Evolutionary conservation across 2,888 invertebrate species (phyloP), one percentile per base, ranked within the genome.

Genomic region (Timema cristinae): DNA sequence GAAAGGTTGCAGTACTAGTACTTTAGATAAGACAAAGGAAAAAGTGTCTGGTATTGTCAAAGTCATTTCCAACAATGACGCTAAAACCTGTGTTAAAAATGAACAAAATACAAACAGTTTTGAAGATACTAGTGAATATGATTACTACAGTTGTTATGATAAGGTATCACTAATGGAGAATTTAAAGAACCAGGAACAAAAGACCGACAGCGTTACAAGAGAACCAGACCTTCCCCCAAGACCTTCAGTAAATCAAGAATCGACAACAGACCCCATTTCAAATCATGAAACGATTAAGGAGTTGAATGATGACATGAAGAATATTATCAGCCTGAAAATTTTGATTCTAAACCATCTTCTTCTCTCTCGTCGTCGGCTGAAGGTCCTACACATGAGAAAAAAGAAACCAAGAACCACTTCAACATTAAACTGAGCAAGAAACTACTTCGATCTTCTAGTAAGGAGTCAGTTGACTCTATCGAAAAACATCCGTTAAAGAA

Each of bases 171-270:
- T n/a, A 56, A 9, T 32, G 50, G 15, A 59, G 70, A 63, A 49
- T 49, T 48, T 32, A 56, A 63, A 47, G 67, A 67, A 71, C 6
- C 71, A 72, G 13, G 74, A 74, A 32, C 32, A 32, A 32, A 32
- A 70, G 48, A 47, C 16, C 49, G 32, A 52, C 15, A 32, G 47
- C 48, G 11, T 49, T 16, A 9, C 66, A 7, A 49, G 50, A n/a
- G 75, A 75, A 59, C 75, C 75, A 7, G 72, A 61, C 11, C 32
- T 75, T 15, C 75, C 75, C 0, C 75, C 75, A 16, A 56, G 75
- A 48, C 75, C 73, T 13, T n/a, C 61, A 15, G 59, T 66, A 11
- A 49, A 50, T 10, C 8, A 70, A 32, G 63, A 66, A 70, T 50
- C 5, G 32, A 50, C 16, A 49, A 59, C 7, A 56, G 49, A 72